These are phyloP conservation scores for Isotomurus palustris DNA, from an alignment of 2,888 invertebrate genomes.

Conservation along the genomic window DNA sequence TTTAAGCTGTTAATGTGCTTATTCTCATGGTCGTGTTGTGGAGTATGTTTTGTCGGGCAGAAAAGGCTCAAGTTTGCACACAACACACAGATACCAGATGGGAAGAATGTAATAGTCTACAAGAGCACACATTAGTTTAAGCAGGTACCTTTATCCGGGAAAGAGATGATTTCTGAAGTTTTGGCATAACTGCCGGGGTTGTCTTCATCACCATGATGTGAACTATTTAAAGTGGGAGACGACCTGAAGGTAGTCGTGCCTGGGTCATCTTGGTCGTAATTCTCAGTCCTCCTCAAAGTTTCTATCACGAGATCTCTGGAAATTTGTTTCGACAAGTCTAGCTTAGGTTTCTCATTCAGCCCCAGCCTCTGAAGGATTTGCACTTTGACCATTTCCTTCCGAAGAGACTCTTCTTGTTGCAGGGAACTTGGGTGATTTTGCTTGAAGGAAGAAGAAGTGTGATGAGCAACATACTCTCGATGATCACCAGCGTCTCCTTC, in stretches of 20 bases:
- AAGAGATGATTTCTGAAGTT: conserved; percentile 46
- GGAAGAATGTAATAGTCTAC: too few relatives aligned
- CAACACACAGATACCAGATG: not conserved
- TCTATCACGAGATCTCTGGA: conserved; percentile 44
- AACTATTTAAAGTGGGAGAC: conserved; percentile 3
- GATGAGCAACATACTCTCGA: not conserved
- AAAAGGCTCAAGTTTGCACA: not conserved
- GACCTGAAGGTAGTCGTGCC: conserved; percentile 4
- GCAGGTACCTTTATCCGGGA: conserved; percentile 46
- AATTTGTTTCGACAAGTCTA: conserved; percentile 44
- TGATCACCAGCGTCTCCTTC: not conserved
- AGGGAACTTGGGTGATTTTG: not conserved
- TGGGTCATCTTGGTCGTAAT: conserved; percentile 22
- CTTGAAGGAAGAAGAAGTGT: not conserved
- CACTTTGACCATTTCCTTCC: conserved; percentile 43
- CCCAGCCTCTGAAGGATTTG: conserved; percentile 45
- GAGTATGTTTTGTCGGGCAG: too few relatives aligned
- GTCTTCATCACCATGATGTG: conserved; percentile 18
- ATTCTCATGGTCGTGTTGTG: too few relatives aligned
- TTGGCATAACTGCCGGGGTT: conserved; percentile 39
- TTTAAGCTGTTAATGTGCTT: not conserved
- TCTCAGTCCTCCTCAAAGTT: conserved; percentile 43
- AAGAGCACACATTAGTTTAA: too few relatives aligned
- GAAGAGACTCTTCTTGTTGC: conserved; percentile 31
- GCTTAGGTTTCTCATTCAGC: conserved; percentile 42